Conservation (phyloP, 2,113 vertebrate genomes). For the Pheucticus melanocephalus region DNA sequence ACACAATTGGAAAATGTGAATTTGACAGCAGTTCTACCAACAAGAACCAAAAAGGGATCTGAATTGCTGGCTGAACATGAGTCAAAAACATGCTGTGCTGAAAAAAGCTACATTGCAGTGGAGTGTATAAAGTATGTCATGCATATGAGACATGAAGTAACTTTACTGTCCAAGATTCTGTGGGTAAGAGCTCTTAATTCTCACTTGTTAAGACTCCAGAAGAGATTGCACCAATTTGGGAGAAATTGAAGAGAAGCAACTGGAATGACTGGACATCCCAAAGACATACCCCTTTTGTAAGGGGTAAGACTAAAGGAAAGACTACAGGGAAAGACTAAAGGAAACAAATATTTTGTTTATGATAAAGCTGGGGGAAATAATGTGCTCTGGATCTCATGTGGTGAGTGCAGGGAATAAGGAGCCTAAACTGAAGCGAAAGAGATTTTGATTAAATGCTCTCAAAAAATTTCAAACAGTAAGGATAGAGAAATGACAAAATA, state of each 20-base stretch:
- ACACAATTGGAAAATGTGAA: not conserved
- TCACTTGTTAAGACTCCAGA: not conserved
- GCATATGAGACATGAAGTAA: not conserved
- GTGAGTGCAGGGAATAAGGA: not conserved
- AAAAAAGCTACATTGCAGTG: not conserved
- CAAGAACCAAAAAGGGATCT: not conserved
- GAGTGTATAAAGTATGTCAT: not conserved
- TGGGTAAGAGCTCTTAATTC: not conserved
- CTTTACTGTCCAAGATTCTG: not conserved
- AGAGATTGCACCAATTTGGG: not conserved
- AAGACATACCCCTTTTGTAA: not conserved
- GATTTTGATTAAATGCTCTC: not conserved
- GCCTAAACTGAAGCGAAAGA: not conserved
- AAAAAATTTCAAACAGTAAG: not conserved
- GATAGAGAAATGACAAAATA: not conserved
- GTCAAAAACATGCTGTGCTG: not conserved
- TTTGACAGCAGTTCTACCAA: not conserved
- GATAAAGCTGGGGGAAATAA: not conserved
- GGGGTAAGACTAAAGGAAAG: not conserved
- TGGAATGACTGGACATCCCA: not conserved
- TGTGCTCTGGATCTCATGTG: not conserved
- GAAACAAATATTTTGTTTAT: not conserved
- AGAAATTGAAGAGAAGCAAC: not conserved
- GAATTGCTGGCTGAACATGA: not conserved
- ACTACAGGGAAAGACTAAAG: not conserved